Base-by-base conservation (phyloP, 2,888 invertebrate species). In the Oscheius sp. region DNA sequence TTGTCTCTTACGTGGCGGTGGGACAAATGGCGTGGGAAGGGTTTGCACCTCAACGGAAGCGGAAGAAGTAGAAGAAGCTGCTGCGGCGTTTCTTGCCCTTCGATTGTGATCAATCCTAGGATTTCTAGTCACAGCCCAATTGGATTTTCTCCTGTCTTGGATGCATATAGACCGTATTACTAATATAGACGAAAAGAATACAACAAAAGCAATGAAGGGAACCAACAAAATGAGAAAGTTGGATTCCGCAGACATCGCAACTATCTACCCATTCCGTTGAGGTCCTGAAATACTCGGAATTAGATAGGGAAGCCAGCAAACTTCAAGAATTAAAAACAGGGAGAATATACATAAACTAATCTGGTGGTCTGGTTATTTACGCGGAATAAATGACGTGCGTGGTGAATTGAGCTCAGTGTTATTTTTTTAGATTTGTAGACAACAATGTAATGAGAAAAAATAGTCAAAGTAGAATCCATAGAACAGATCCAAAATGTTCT, bases 201-300 rank as follows among this genome's bases (percentile, higher is more conserved):
- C 69, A 21, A 59, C 41, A 41, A 58, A 70, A 12, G 59, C 58
- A 45, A 70, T 25, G 45, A 70, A 45, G 5, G 69, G 69, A 23
- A 70, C 59, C 58, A 70, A 27, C 49, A 70, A 46, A 27, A 70
- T 58, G 23, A 70, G 59, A 41, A 59, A 70, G 46, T 70, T 70
- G 46, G 18, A 41, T 18, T 59, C 59, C 41, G 58, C 25, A 18
- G 69, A 16, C 59, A 58, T 59, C n/a, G 21, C 53, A n/a, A 58
- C 41, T 18, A 41, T n/a, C 61, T 43, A 43, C 61, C 61, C 61
- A 61, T 61, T 61, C 55, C 25, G 55, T 55, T 55, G 23, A 55
- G 23, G 55, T 23, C 49, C 49, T 49, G 35, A 35, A 35, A 35
- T 35, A 35, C 9, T 9, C 35, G n/a, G n/a, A 35, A 35, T 35